Evolutionary conservation across 2,113 vertebrate genomes (phyloP).

Genomic region (Xenopus laevis): DNA sequence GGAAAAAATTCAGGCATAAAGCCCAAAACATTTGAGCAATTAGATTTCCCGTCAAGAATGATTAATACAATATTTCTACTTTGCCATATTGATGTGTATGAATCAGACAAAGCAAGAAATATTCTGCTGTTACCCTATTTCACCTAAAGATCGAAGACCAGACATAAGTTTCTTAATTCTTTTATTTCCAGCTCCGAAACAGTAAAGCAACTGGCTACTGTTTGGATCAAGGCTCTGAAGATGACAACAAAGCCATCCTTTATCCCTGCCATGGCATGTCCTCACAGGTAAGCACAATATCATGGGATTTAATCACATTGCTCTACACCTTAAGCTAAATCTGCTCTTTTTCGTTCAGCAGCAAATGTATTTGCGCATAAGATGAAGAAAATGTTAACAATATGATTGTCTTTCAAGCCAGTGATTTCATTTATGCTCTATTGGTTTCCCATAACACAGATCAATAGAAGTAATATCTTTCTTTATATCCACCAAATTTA

Average conservation of each 20-base stretch:
- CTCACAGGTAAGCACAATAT: slow-evolving; percentile 77
- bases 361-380: neutral
- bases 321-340: neutral
- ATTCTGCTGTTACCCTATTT: too few relatives aligned
- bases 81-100: too few relatives aligned
- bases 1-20: too few relatives aligned
- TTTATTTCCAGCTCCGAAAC: slow-evolving; percentile 81
- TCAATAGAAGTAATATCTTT: too few relatives aligned
- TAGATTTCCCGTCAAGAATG: too few relatives aligned
- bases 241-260: slow-evolving; percentile 91
- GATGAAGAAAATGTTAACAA: neutral
- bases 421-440: neutral
- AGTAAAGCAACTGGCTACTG: slow-evolving; percentile 96
- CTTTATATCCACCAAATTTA: too few relatives aligned
- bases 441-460: too few relatives aligned
- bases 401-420: neutral
- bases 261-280: slow-evolving; percentile 98
- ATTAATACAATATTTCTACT: too few relatives aligned
- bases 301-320: neutral
- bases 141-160: too few relatives aligned
- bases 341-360: neutral
- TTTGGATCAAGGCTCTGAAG: slow-evolving; percentile 91
- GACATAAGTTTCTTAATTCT: neutral
- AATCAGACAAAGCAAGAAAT: too few relatives aligned
- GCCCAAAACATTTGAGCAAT: too few relatives aligned